phyloP scores from a whole-genome alignment of 2,888 invertebrate species.

The Alloplasta piceator region DNA sequence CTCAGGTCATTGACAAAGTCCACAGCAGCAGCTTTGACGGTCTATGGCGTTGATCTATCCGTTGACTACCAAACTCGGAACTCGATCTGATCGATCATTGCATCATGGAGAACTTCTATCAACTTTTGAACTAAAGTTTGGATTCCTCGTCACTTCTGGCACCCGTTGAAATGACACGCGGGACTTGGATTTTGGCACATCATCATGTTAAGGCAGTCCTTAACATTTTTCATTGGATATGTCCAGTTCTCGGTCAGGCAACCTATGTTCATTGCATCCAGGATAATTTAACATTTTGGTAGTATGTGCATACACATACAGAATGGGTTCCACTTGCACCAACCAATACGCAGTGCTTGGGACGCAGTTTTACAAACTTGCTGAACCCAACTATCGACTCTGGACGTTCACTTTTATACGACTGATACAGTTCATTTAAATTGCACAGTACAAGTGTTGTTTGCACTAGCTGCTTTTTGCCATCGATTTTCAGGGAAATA shows the following conservation, averaged over 20 bases:
- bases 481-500: slow-evolving; percentile 39
- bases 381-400: slow-evolving; percentile 38
- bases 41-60: slow-evolving; percentile 44
- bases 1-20: slow-evolving; percentile 38
- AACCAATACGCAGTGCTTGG: slow-evolving; percentile 42
- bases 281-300: slow-evolving; percentile 54
- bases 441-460: slow-evolving; percentile 46
- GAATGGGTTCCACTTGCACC: slow-evolving; percentile 48
- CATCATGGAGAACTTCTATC: slow-evolving; percentile 18
- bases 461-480: slow-evolving; percentile 24
- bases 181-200: slow-evolving; percentile 34
- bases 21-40: not conserved
- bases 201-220: slow-evolving; percentile 22
- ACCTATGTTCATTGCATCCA: slow-evolving; percentile 32
- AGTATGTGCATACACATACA: slow-evolving; percentile 47
- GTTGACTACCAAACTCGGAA: slow-evolving; percentile 34
- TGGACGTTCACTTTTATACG: slow-evolving; percentile 17
- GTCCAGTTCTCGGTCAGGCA: slow-evolving; percentile 22
- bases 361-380: slow-evolving; percentile 34
- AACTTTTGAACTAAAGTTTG: not conserved
- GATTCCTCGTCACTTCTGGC: slow-evolving; percentile 56
- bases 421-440: slow-evolving; percentile 42
- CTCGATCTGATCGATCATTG: slow-evolving; percentile 21
- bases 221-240: slow-evolving; percentile 8
- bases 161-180: slow-evolving; percentile 31